Evolutionary conservation across 2,113 vertebrate genomes (phyloP).

Genomic region (Amblyornis subalaris): DNA sequence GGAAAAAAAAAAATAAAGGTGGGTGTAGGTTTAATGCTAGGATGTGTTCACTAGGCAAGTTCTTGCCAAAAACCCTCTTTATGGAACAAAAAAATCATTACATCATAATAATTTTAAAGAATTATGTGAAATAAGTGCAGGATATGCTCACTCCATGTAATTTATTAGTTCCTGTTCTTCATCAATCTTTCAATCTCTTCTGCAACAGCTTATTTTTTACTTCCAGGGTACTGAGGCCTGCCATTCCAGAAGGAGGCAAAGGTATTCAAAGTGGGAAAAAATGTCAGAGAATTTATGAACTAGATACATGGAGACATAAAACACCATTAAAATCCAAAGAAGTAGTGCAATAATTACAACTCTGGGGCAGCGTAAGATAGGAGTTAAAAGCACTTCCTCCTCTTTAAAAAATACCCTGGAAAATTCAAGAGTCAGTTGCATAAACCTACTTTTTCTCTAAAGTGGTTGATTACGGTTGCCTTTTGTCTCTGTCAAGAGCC

Average conservation of each 20-base stretch:
- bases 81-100: neutral
- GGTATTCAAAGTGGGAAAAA: constrained; percentile 22
- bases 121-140: constrained; percentile 27
- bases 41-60: neutral
- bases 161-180: constrained; percentile 45
- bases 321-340: neutral
- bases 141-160: neutral
- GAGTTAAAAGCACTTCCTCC: neutral
- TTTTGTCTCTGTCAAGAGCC: neutral
- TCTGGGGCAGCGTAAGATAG: neutral
- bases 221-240: neutral
- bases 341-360: neutral
- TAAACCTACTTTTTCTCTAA: neutral
- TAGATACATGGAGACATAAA: neutral
- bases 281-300: constrained; percentile 25
- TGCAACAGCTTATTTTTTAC: constrained; percentile 7
- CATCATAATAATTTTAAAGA: constrained; percentile 42
- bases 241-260: constrained; percentile 29
- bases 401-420: neutral
- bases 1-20: neutral
- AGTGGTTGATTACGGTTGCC: neutral
- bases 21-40: neutral
- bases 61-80: constrained; percentile 11
- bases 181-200: constrained; percentile 48
- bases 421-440: neutral